Evolutionary conservation across 2,797 vertebrate genomes (phyloP).

Genomic region (Malacoraja senta): DNA sequence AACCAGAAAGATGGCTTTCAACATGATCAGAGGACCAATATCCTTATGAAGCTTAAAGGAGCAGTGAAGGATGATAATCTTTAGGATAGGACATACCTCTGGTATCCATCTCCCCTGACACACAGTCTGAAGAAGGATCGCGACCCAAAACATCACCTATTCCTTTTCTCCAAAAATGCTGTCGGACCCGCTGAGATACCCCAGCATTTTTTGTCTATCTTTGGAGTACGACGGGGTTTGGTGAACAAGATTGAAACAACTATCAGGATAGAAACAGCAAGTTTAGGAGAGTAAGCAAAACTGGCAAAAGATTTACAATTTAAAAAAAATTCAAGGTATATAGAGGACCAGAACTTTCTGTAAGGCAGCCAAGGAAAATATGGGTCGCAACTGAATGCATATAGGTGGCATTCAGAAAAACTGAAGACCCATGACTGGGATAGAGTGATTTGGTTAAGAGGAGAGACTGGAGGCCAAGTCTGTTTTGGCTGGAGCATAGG

Average conservation of each 20-base stretch:
- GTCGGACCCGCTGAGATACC: too few species aligned
- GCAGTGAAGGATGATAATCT: background rate
- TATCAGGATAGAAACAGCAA: background rate
- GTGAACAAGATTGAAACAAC: background rate
- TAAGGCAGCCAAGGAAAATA: background rate
- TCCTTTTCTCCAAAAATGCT: too few species aligned
- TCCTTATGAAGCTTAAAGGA: background rate
- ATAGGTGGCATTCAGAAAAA: background rate
- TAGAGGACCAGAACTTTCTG: background rate
- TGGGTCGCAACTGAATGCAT: background rate
- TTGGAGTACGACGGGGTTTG: background rate
- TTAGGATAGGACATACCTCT: too few species aligned
- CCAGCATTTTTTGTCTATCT: too few species aligned
- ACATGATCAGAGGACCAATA: background rate
- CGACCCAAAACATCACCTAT: too few species aligned
- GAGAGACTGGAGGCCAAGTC: too few species aligned
- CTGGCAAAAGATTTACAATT: too few species aligned
- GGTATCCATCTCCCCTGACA: too few species aligned
- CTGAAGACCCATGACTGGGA: too few species aligned
- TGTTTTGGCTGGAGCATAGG: too few species aligned
- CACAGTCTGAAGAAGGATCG: too few species aligned
- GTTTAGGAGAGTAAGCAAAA: background rate
- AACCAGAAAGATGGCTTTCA: background rate
- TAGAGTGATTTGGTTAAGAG: too few species aligned
- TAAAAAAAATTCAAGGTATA: background rate